Evolutionary conservation across 2,797 vertebrate species (phyloP), one percentile per base, ranked within the genome.

Genomic region (Aeoliscus strigatus): DNA sequence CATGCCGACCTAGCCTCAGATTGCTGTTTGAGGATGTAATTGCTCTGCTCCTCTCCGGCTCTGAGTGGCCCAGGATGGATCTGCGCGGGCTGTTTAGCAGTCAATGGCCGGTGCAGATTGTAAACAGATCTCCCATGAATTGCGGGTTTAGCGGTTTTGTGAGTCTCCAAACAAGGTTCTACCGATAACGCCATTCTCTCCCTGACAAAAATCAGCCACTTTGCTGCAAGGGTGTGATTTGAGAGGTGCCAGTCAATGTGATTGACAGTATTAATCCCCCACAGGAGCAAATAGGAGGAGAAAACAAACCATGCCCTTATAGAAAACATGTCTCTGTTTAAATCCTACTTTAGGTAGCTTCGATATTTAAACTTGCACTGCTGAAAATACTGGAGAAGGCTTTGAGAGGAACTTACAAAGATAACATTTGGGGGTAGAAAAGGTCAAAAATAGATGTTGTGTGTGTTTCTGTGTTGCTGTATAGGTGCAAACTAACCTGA

Each of bases 111-210:
- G 77, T 62, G 82, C 79, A 88, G 87, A 88, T 89, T 89, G 88
- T 89, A 90, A 90, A 89, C 86, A 90, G 87, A 90, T 89, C 87
- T 89, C 87, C 77, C 75, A 86, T 88, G 86, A 89, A 88, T 88
- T 87, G 85, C 79, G 72, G 84, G 78, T 89, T 90, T 88, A 88
- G 88, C 78, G 81, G 80, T 88, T 90, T 88, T 84, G 86, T 79
- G 75, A 82, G 84, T 88, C 89, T 89, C 86, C 85, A 87, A 89
- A 90, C 87, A 89, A 88, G 88, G 88, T 86, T 82, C 77, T 84
- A 41, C 79, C 67, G 88, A 88, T 90, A 90, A 89, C 81, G 53
- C 57, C 76, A 79, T 84, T 84, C 84, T 83, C 82, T 80, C 65
- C 70, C 85, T 66, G 86, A 87, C 86, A 86, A 89, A 89, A 90